phyloP scores from a whole-genome alignment of 2,113 vertebrate genomes.

The Gracilinanus agilis region DNA sequence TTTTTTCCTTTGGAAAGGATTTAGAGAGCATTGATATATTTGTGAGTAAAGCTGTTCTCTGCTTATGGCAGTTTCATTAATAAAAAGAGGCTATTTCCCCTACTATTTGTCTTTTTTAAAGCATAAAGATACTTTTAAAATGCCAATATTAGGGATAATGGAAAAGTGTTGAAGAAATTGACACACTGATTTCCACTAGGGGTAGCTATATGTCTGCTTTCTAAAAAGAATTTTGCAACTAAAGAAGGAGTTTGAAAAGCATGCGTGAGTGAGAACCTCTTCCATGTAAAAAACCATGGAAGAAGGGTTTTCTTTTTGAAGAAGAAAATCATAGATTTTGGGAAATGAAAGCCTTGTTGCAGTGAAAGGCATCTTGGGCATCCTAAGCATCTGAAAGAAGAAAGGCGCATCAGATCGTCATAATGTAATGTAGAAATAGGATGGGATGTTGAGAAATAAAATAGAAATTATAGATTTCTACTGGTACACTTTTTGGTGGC shows the following conservation, averaged over 20 bases:
- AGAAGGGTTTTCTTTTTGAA: conserved; percentile 20
- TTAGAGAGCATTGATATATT: background rate
- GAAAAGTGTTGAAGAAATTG: conserved; percentile 2
- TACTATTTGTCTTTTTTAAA: background rate
- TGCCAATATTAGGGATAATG: conserved; percentile 20
- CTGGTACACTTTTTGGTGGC: background rate
- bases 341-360: conserved; percentile 17
- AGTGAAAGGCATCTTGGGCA: conserved; percentile 17
- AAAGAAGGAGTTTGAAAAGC: background rate
- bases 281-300: background rate
- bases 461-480: background rate
- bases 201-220: conserved; percentile 68
- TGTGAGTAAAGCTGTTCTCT: background rate
- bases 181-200: conserved; percentile 64
- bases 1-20: conserved; percentile 30
- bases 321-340: background rate
- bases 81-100: background rate
- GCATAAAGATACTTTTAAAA: background rate
- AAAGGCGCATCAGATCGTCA: background rate
- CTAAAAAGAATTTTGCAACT: background rate
- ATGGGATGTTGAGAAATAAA: background rate
- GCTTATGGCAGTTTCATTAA: background rate
- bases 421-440: background rate
- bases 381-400: background rate
- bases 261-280: background rate